Percentiles rank a stretch among this genome's conserved stretches.
Conservation (phyloP, 2,797 vertebrate species). For the Eospalax fontanierii region DNA sequence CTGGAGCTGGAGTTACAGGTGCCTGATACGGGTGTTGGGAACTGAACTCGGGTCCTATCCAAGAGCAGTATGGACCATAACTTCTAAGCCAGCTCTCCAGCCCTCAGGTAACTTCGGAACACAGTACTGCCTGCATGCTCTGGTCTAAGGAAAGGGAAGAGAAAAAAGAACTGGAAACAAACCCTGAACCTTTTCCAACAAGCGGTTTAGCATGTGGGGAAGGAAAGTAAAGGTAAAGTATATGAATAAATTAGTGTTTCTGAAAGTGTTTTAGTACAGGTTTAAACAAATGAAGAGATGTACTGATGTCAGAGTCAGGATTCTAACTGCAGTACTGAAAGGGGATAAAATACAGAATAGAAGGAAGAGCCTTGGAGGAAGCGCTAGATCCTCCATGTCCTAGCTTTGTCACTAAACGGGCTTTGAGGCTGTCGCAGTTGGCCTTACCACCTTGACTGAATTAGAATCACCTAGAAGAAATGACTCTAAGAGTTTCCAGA, state of each 20-base stretch:
- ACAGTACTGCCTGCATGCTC: neutral
- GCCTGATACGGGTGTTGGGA: too few species aligned
- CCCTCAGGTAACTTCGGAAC: neutral
- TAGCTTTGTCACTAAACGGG: neutral
- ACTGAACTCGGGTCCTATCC: too few species aligned
- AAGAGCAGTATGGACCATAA: too few species aligned
- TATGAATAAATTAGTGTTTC: neutral
- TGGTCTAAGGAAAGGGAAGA: fast-evolving
- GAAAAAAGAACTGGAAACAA: neutral
- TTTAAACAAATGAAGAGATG: slow-evolving; percentile 56
- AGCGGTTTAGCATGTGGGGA: neutral
- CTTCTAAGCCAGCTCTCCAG: too few species aligned
- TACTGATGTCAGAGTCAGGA: neutral
- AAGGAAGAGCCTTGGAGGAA: neutral
- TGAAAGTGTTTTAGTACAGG: slow-evolving; percentile 13
- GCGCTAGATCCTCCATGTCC: neutral
- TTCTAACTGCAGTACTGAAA: slow-evolving; percentile 4
- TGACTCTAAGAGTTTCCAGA: neutral
- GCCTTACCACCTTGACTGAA: neutral
- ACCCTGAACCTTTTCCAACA: neutral
- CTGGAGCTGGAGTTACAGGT: too few species aligned
- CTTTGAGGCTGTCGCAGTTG: neutral
- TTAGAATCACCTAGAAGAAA: neutral
- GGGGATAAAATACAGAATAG: neutral
- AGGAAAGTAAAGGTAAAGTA: neutral